Evolutionary conservation across 2,888 invertebrate genomes (phyloP), one percentile per base, ranked within the genome.

Genomic region (Harpagoxenus sublaevis): DNA sequence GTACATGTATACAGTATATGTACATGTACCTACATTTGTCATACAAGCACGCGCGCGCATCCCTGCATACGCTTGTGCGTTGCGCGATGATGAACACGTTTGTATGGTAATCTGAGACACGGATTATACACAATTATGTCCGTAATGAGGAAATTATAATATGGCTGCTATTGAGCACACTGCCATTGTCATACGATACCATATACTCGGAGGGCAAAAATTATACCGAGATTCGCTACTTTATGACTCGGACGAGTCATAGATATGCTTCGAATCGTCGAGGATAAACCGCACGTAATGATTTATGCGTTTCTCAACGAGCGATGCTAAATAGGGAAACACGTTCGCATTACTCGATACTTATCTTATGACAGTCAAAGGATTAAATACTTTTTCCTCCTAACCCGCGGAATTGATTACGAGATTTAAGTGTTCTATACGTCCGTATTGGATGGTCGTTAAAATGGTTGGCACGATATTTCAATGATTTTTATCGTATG

Each of bases 121-220:
- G n/a, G 35, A 62, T 62, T 62, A 23, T 35, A 75, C 15, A 48
- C 4, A 63, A 74, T 74, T 74, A 74, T 9, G 35, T n/a, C 15
- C 48, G 9, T 63, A 75, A 75, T 9, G 35, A 63, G 48, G 9
- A 48, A 75, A 51, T 51, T 60, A 57, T 60, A 42, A 60, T 28
- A 5, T 48, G 3, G 15, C 15, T 35, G 31, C n/a, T 45, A 31
- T 28, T 35, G 15, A 9, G 4, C n/a, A 3, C 39, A 45, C 39
- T 35, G 10, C 23, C 15, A 48, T 31, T 31, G 15, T 42, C 8
- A 4, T 42, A 15, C 4, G 42, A 71, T 62, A 15, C 10, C 6
- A 28, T 18, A 6, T 18, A 6, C 15, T 39, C 15, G 10, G 15
- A 71, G 5, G 1, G 42, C 2, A 42, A 57, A 28, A 42, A 60